A percentile compares a stretch with the other conserved stretches of the same genome.
phyloP scores from a whole-genome alignment of 2,797 vertebrate species.

The Manis javanica region DNA sequence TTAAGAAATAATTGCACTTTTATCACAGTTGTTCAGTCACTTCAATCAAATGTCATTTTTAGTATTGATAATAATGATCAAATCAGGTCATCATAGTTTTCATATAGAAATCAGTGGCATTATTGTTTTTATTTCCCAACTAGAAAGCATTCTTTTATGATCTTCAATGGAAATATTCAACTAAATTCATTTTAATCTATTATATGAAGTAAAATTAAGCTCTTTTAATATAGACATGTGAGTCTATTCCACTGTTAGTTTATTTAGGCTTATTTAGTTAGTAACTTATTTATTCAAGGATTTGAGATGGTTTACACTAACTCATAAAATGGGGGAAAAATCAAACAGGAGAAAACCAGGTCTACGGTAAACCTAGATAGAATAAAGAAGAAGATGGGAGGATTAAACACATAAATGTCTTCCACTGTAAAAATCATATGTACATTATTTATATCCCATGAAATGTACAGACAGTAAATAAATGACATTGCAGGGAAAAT shows the following conservation, averaged over 20 bases:
- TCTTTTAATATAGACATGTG: background rate
- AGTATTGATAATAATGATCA: conserved; percentile 3
- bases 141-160: background rate
- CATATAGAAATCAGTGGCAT: background rate
- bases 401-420: background rate
- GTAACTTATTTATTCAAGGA: background rate
- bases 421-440: background rate
- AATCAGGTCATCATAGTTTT: background rate
- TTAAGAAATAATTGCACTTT: background rate
- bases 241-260: background rate
- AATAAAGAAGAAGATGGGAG: background rate
- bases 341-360: background rate
- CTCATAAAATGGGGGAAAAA: background rate
- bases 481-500: background rate
- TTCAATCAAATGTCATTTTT: conserved; percentile 1
- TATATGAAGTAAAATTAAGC: conserved; percentile 36
- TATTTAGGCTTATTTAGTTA: conserved; percentile 39
- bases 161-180: background rate
- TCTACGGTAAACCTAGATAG: background rate
- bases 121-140: background rate
- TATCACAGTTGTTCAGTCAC: background rate
- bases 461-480: background rate
- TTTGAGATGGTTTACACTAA: background rate
- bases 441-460: conserved; percentile 54
- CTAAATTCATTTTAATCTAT: background rate